These are phyloP conservation scores for Cyclura pinguis DNA, from an alignment of 2,797 vertebrate genomes.

Conservation along the genomic window DNA sequence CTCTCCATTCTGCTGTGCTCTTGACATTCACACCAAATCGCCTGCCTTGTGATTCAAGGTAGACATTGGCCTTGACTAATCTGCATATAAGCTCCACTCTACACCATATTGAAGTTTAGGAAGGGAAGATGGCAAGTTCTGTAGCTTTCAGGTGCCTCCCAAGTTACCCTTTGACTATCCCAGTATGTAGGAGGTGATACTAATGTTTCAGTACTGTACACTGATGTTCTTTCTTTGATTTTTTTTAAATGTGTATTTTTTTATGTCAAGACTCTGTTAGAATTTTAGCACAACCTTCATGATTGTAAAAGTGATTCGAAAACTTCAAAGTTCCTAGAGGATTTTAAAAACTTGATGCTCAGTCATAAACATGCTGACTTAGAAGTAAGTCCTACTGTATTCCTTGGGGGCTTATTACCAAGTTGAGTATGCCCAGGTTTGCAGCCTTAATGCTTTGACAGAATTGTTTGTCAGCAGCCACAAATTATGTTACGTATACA, in stretches of 20 bases:
- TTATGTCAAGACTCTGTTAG: conserved; percentile 31
- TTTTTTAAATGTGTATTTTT: conserved; percentile 42
- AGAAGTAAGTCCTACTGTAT: background rate
- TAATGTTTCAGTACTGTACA: conserved; percentile 43
- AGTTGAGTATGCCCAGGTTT: background rate
- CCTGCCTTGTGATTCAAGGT: background rate
- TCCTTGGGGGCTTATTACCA: background rate
- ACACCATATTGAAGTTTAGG: background rate
- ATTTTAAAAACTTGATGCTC: conserved; percentile 21
- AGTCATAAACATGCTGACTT: background rate
- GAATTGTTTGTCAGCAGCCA: conserved; percentile 72
- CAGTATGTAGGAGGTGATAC: background rate
- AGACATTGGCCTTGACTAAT: background rate
- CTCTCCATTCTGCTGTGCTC: background rate
- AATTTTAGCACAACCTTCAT: conserved; percentile 63
- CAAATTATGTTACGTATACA: conserved; percentile 43
- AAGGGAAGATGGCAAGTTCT: background rate
- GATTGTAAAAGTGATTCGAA: conserved; percentile 65
- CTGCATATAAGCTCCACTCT: background rate
- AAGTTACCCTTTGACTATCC: background rate
- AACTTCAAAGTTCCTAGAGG: conserved; percentile 66
- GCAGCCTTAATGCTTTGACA: conserved; percentile 76
- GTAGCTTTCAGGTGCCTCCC: background rate
- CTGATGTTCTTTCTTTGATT: conserved; percentile 50
- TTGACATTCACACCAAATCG: no score